Evolutionary conservation across 2,797 vertebrate genomes (phyloP).

Genomic region (Syngnathus acus): DNA sequence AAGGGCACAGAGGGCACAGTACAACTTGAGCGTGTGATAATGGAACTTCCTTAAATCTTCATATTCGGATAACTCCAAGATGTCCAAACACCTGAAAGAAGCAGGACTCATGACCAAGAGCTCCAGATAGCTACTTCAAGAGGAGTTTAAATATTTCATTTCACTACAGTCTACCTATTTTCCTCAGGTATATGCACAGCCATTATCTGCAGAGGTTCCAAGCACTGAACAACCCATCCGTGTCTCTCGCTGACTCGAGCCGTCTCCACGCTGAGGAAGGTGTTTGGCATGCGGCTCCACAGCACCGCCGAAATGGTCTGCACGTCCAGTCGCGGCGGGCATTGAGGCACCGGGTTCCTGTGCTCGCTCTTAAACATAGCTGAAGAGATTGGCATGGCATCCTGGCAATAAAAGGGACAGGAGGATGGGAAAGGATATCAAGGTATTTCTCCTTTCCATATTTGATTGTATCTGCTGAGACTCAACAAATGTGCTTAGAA

Average conservation of each 20-base stretch:
- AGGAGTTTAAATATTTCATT: background rate
- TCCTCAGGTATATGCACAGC: conserved; percentile 97
- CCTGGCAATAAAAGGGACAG: conserved; percentile 59
- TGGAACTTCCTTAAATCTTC: conserved; percentile 91
- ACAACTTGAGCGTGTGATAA: conserved; percentile 91
- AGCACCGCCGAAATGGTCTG: conserved; percentile 90
- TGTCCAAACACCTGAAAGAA: conserved; percentile 82
- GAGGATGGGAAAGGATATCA: background rate
- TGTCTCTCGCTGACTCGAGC: conserved; percentile 93
- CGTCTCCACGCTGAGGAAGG: conserved; percentile 85
- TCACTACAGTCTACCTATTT: conserved; percentile 73
- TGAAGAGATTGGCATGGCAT: conserved; percentile 92
- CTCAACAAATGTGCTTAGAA: background rate
- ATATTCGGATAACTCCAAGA: conserved; percentile 91
- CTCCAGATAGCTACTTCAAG: too few species aligned
- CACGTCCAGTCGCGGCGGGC: conserved; percentile 87
- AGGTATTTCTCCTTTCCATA: background rate
- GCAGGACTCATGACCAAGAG: background rate
- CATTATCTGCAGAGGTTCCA: conserved; percentile 94
- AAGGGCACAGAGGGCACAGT: conserved; percentile 90
- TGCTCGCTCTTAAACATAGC: conserved; percentile 96
- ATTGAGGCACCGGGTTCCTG: conserved; percentile 88
- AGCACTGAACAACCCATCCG: conserved; percentile 91
- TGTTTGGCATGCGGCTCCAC: conserved; percentile 98
- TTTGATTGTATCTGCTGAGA: background rate